These are phyloP conservation scores for Aspiorhynchus laticeps DNA, from an alignment of 2,113 vertebrate genomes.

Conservation along the genomic window DNA sequence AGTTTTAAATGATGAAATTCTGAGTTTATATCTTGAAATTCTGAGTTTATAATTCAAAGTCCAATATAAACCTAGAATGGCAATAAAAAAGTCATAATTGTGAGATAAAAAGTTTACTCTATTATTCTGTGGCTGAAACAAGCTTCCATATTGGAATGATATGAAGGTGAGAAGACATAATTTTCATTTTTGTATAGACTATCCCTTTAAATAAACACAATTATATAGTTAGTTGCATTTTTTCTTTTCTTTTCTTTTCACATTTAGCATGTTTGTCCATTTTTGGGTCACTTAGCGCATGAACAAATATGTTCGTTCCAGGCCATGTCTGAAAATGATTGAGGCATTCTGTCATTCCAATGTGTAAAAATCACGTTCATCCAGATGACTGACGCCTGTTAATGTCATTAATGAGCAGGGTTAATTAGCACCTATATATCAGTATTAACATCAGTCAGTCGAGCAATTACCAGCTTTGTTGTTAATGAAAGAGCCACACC, in stretches of 20 bases:
- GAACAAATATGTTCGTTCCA: background rate
- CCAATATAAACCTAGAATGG: too few species aligned
- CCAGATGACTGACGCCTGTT: background rate
- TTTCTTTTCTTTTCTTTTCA: background rate
- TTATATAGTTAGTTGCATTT: background rate
- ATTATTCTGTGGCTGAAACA: too few species aligned
- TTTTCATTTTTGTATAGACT: too few species aligned
- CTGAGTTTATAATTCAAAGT: too few species aligned
- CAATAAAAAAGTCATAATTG: background rate
- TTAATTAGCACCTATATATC: constrained; percentile 80
- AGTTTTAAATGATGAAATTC: too few species aligned
- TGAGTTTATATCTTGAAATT: too few species aligned
- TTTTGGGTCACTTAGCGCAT: background rate
- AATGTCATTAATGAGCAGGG: constrained; percentile 43
- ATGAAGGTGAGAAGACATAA: too few species aligned
- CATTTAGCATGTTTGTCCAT: background rate
- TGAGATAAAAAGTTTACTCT: background rate
- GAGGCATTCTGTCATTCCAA: background rate
- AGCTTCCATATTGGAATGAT: too few species aligned
- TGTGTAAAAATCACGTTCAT: background rate
- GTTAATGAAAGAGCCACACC: constrained; percentile 76
- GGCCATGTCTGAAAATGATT: background rate
- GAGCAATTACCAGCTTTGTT: constrained; percentile 64
- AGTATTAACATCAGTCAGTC: constrained; percentile 96
- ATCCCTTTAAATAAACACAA: too few species aligned